Evolutionary conservation across 2,888 invertebrate genomes (phyloP), one percentile per base, ranked within the genome.

Genomic region (Pristionchus entomophagus): DNA sequence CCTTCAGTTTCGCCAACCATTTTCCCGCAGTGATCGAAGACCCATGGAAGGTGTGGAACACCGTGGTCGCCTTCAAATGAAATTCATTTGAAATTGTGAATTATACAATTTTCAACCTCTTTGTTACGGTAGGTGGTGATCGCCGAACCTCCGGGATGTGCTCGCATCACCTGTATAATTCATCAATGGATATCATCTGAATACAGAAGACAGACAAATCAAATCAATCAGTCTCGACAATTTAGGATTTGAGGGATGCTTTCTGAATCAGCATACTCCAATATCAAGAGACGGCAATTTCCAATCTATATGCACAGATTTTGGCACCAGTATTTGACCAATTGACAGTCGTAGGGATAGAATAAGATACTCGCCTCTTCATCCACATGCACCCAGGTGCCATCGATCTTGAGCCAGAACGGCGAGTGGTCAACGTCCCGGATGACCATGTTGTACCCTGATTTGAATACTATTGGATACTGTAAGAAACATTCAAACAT

Each of bases 11-110:
- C 14, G 86, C 86, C 62, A 93, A 86, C 92, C 90, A 90, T 86
- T 89, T 88, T 87, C 93, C 92, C 8, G 93, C 93, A 32, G 83
- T 84, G 84, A 91, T 91, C 19, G 93, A 93, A 12, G 91, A 91
- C 3, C 88, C 87, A 86, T 93, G 93, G 87, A 93, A 93, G 62
- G 92, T 91, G 88, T 93, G 93, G 84, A 93, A 93, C 14, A 92
- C 91, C n/a, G 93, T 92, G 38, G 91, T 91, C 2, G 93, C 93
- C 90, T 93, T n/a, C n/a, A n/a, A 88, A 19, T 69, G 6, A 10
- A 10, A 45, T 45, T 45, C 14, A 45, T 45, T 45, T 6, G 14
- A 45, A 45, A 45, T 45, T 14, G 45, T 10, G 14, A 45, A 45
- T 10, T 45, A 6, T 10, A 45, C 14, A 45, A 45, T 45, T 45